phyloP scores from a whole-genome alignment of 2,888 invertebrate species.

The Harpalus rubripes region DNA sequence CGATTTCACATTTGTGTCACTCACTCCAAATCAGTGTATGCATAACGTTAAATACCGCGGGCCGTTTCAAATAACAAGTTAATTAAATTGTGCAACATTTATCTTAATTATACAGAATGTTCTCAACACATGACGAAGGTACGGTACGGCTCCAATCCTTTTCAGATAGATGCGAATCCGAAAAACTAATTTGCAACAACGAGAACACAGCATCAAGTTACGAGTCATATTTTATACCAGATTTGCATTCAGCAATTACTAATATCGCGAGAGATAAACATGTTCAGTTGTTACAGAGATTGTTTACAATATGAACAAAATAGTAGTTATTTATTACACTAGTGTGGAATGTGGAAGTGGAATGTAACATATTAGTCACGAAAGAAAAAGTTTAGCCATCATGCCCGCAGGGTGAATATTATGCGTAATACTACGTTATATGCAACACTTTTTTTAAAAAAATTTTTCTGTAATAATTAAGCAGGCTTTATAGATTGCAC shows the following conservation, averaged over 20 bases:
- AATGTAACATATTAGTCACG: too few relatives aligned
- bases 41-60: conserved; percentile 26
- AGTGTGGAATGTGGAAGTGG: too few relatives aligned
- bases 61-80: conserved; percentile 61
- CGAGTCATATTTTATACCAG: neutral
- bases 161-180: conserved; percentile 4
- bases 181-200: neutral
- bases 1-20: conserved; percentile 65
- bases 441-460: too few relatives aligned
- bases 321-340: too few relatives aligned
- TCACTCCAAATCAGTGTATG: conserved; percentile 56
- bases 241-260: neutral
- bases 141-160: conserved; percentile 39
- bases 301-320: neutral
- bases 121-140: conserved; percentile 62
- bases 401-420: too few relatives aligned
- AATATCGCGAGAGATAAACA: neutral
- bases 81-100: conserved; percentile 65
- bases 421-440: too few relatives aligned
- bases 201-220: neutral
- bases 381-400: too few relatives aligned
- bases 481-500: too few relatives aligned
- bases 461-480: too few relatives aligned
- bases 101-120: conserved; percentile 63
- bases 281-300: neutral